Percentiles rank a stretch among this genome's conserved stretches.
Evolutionary conservation across 64 coral and sea anemone species (phyloP).

Genomic region (Dendrophyllia cribrosa): DNA sequence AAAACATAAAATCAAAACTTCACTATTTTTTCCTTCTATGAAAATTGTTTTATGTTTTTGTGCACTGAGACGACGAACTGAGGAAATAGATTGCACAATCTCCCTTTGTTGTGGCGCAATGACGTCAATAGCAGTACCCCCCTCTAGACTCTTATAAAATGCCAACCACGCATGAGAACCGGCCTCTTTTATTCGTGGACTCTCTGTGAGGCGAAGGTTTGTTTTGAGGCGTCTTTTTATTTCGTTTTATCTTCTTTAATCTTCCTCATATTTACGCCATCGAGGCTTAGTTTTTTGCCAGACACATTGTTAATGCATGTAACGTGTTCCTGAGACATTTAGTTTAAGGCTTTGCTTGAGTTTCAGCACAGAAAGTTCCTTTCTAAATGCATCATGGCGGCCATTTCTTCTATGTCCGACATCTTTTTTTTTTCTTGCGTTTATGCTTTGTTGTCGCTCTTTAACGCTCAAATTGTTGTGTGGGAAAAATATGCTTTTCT

Average conservation of each 20-base stretch:
- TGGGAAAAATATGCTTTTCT: background rate
- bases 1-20: too few relatives aligned
- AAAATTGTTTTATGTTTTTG: too few relatives aligned
- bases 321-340: background rate
- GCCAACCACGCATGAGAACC: conserved; percentile 12
- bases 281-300: background rate
- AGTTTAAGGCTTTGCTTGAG: background rate
- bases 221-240: background rate
- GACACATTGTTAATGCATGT: background rate
- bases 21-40: too few relatives aligned
- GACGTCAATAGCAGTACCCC: conserved; percentile 85
- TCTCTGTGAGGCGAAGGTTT: conserved; percentile 56
- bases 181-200: conserved; percentile 66
- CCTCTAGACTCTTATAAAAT: conserved; percentile 61
- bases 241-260: conserved; percentile 3
- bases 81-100: conserved; percentile 34
- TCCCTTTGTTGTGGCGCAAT: conserved; percentile 25
- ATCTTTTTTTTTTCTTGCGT: background rate
- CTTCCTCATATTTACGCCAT: background rate
- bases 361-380: background rate
- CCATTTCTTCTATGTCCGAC: background rate
- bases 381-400: background rate
- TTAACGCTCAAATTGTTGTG: background rate
- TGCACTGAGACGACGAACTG: too few relatives aligned
- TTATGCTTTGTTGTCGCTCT: background rate